These are phyloP conservation scores for Ornithorhynchus anatinus DNA, from an alignment of 2,113 vertebrate genomes.

Conservation along the genomic window DNA sequence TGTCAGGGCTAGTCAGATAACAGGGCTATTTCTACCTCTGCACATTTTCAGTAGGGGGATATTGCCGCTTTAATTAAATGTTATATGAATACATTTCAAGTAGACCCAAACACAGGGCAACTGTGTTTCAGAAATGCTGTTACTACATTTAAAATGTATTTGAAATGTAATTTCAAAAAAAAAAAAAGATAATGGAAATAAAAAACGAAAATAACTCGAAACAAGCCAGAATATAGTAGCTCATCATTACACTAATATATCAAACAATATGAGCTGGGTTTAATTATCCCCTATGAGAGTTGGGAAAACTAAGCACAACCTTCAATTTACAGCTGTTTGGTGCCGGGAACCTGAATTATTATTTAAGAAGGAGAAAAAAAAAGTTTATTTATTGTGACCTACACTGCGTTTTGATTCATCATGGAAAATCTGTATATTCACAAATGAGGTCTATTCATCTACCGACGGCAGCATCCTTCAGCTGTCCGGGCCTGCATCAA, in stretches of 20 bases:
- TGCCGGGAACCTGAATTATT: slow-evolving; percentile 81
- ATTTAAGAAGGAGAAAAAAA: slow-evolving; percentile 71
- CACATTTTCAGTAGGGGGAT: slow-evolving; percentile 37
- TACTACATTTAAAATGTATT: slow-evolving; percentile 73
- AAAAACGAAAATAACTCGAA: slow-evolving; percentile 74
- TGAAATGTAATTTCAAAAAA: slow-evolving; percentile 72
- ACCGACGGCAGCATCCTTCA: slow-evolving; percentile 82
- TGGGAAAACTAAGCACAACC: slow-evolving; percentile 82
- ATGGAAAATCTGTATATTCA: slow-evolving; percentile 90
- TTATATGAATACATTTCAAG: slow-evolving; percentile 76
- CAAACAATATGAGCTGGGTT: slow-evolving; percentile 86
- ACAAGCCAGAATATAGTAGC: slow-evolving; percentile 77
- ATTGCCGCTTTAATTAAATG: slow-evolving; percentile 76
- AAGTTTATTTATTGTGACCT: slow-evolving; percentile 89
- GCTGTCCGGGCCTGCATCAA: slow-evolving; percentile 83
- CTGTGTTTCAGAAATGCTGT: slow-evolving; percentile 64
- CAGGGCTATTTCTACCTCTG: slow-evolving; percentile 57
- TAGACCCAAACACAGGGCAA: slow-evolving; percentile 73
- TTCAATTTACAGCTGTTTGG: slow-evolving; percentile 88
- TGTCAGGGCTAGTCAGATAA: slow-evolving; percentile 60
- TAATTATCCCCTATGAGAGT: slow-evolving; percentile 90
- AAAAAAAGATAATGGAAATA: slow-evolving; percentile 69
- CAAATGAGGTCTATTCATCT: slow-evolving; percentile 93
- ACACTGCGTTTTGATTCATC: slow-evolving; percentile 80
- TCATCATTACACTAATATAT: slow-evolving; percentile 88